phyloP scores from a whole-genome alignment of 2,888 invertebrate species.

The Dicroscelio sp. region DNA sequence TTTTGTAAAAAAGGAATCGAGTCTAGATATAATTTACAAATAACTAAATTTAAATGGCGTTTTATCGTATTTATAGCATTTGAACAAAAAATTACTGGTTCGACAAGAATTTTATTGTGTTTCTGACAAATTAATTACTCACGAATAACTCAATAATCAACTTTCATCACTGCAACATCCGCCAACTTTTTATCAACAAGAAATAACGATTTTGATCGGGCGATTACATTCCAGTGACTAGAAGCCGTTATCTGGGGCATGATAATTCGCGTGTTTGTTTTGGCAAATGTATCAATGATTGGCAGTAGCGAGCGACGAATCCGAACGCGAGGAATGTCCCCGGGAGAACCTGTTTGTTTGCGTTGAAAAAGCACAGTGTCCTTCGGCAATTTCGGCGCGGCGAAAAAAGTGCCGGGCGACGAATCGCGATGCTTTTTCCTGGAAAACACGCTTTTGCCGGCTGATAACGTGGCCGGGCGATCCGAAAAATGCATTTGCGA shows the following conservation, averaged over 20 bases:
- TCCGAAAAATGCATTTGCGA: too few relatives aligned
- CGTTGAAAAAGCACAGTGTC: conserved; percentile 60
- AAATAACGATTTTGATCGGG: conserved; percentile 33
- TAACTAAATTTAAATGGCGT: too few relatives aligned
- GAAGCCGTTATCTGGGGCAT: conserved; percentile 51
- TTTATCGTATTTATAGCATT: too few relatives aligned
- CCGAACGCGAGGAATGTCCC: conserved; percentile 79
- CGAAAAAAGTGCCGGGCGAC: neutral
- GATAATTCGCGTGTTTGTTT: conserved; percentile 54
- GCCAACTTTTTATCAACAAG: conserved; percentile 8
- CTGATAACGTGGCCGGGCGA: too few relatives aligned
- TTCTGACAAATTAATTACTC: too few relatives aligned
- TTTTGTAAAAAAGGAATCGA: too few relatives aligned
- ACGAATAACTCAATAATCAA: too few relatives aligned
- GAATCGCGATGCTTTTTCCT: neutral
- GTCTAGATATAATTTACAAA: too few relatives aligned
- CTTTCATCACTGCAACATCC: neutral
- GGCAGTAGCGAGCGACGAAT: conserved; percentile 24
- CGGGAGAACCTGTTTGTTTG: conserved; percentile 87
- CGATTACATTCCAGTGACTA: conserved; percentile 62
- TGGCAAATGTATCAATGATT: conserved; percentile 46
- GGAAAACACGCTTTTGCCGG: neutral
- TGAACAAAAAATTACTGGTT: too few relatives aligned
- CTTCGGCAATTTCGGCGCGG: conserved; percentile 10
- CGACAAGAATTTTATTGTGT: neutral